phyloP scores from a whole-genome alignment of 2,113 vertebrate genomes.

The Penelope pileata region DNA sequence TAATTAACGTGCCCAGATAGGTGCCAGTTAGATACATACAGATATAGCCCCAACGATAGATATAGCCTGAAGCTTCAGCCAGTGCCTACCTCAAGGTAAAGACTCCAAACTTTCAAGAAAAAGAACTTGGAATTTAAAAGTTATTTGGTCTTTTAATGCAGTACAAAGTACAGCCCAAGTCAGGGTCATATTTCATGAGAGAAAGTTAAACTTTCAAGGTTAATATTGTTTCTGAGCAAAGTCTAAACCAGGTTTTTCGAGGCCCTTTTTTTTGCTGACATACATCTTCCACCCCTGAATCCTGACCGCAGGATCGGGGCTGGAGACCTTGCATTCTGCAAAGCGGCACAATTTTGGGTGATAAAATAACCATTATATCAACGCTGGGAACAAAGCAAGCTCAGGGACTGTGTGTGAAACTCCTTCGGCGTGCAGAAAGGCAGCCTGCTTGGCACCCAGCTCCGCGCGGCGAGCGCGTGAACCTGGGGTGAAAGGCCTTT shows the following conservation, averaged over 20 bases:
- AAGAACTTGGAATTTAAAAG: background rate
- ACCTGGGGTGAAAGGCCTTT: slow-evolving; percentile 48
- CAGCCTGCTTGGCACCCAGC: slow-evolving; percentile 9
- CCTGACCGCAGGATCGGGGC: background rate
- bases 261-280: background rate
- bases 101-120: background rate
- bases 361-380: background rate
- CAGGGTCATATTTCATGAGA: background rate
- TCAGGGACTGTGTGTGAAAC: background rate
- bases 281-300: background rate
- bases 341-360: background rate
- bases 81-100: background rate
- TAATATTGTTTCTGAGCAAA: background rate
- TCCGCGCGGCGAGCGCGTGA: background rate
- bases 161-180: rapidly evolving
- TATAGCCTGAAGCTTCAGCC: background rate
- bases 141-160: background rate
- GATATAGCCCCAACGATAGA: rapidly evolving
- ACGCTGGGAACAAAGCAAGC: background rate
- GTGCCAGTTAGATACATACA: background rate
- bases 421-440: slow-evolving; percentile 20
- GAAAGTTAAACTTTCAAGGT: slow-evolving; percentile 19
- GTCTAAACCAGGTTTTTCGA: background rate
- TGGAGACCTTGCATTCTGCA: background rate
- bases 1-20: background rate